These are phyloP conservation scores for Cataglyphis cursor DNA, from an alignment of 2,888 invertebrate genomes.

Conservation along the genomic window DNA sequence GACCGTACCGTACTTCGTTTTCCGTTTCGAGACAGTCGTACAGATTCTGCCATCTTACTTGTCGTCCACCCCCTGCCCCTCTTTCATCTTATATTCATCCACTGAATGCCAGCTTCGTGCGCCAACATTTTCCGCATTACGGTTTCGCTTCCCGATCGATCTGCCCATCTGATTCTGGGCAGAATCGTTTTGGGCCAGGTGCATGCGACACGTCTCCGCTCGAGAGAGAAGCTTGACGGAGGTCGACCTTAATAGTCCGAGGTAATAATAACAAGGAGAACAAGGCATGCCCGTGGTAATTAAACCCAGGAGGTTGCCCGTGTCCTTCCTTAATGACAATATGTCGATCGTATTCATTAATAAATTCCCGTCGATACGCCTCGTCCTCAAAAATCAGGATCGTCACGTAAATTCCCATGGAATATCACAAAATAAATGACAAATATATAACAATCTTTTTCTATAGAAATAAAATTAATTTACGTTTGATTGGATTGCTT, in stretches of 20 bases:
- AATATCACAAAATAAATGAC: background rate
- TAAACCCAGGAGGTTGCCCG: slow-evolving; percentile 43
- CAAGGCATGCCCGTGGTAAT: slow-evolving; percentile 48
- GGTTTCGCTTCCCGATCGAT: slow-evolving; percentile 50
- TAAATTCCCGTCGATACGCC: slow-evolving; percentile 16
- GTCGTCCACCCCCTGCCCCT: background rate
- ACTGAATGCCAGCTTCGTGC: slow-evolving; percentile 32
- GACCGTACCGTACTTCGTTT: slow-evolving; percentile 26
- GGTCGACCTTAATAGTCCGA: slow-evolving; percentile 49
- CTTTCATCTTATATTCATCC: slow-evolving; percentile 52
- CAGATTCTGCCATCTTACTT: slow-evolving; percentile 41
- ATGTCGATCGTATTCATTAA: slow-evolving; percentile 57
- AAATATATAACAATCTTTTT: background rate
- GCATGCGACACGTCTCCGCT: slow-evolving; percentile 34
- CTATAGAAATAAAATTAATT: background rate
- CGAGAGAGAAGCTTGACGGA: slow-evolving; percentile 20
- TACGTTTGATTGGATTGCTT: background rate
- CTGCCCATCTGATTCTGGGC: background rate
- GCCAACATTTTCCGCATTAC: slow-evolving; percentile 50
- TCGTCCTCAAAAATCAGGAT: slow-evolving; percentile 7
- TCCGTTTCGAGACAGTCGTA: slow-evolving; percentile 34
- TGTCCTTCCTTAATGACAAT: slow-evolving; percentile 53
- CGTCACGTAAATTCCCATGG: background rate
- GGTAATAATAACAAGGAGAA: slow-evolving; percentile 59
- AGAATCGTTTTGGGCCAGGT: slow-evolving; percentile 32